phyloP scores from a whole-genome alignment of 2,113 vertebrate genomes.

The Melanostigma gelatinosum region DNA sequence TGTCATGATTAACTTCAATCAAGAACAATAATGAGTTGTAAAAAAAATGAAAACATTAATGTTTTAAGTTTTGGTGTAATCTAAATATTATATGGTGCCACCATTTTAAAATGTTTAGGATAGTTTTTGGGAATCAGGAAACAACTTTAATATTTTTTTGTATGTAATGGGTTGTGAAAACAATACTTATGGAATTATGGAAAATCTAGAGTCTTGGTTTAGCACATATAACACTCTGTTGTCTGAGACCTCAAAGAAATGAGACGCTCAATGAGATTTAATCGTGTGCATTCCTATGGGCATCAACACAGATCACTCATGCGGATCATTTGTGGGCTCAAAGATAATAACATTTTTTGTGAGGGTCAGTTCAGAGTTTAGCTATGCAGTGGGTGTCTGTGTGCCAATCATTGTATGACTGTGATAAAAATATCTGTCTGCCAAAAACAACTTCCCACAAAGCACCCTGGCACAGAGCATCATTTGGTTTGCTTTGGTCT shows the following conservation, averaged over 20 bases:
- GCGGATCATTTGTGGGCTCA: neutral
- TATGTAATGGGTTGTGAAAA: neutral
- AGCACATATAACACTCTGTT: neutral
- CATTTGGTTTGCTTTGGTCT: conserved; percentile 24
- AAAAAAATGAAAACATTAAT: neutral
- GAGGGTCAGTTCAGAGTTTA: neutral
- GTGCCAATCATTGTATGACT: neutral
- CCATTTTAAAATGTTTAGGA: neutral
- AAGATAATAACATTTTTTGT: neutral
- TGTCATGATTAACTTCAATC: neutral
- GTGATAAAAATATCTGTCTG: neutral
- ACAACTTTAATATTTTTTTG: neutral
- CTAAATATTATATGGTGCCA: neutral
- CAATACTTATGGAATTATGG: neutral
- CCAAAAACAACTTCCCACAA: neutral
- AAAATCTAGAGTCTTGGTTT: neutral
- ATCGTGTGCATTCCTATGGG: neutral
- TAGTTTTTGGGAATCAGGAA: neutral
- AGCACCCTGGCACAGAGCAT: neutral
- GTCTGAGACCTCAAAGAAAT: neutral
- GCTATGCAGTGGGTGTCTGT: neutral
- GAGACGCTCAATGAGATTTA: neutral
- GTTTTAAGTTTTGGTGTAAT: neutral
- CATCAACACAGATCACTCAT: neutral
- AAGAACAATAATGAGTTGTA: neutral